A percentile compares a stretch with the other conserved stretches of the same genome.
Evolutionary conservation across 2,797 vertebrate genomes (phyloP).

Genomic region (Sandelia bainsii): DNA sequence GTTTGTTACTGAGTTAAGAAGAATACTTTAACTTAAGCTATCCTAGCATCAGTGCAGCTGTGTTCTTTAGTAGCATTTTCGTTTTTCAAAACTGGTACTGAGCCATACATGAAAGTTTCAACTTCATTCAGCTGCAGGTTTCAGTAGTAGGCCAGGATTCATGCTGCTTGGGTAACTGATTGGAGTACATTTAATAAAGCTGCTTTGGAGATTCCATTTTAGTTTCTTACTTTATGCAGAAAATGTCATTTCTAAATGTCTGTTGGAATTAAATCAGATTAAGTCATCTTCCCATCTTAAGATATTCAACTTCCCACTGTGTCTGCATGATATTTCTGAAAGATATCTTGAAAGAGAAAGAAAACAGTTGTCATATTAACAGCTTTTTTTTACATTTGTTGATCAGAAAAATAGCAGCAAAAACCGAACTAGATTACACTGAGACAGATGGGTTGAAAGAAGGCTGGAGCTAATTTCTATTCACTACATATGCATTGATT

Average conservation of each 20-base stretch:
- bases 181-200: background rate
- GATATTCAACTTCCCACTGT: conserved; percentile 16
- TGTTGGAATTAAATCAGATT: conserved; percentile 18
- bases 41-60: background rate
- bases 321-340: background rate
- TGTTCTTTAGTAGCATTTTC: conserved; percentile 5
- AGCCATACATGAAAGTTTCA: conserved; percentile 12
- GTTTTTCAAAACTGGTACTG: conserved; percentile 19
- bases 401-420: background rate
- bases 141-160: conserved; percentile 1
- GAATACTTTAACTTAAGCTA: conserved; percentile 1
- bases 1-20: conserved; percentile 32
- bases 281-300: background rate
- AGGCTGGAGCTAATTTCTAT: background rate
- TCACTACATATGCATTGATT: background rate
- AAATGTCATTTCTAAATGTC: conserved; percentile 13
- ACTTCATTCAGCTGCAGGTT: conserved; percentile 24
- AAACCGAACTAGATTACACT: background rate
- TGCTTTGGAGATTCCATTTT: conserved; percentile 19
- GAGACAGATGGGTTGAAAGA: background rate
- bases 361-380: background rate
- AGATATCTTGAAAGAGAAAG: background rate
- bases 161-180: conserved; percentile 4
- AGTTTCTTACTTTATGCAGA: conserved; percentile 2
- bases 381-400: background rate